Evolutionary conservation across 2,113 vertebrate genomes (phyloP), one percentile per base, ranked within the genome.

Genomic region (Onychorhynchus coronatus): DNA sequence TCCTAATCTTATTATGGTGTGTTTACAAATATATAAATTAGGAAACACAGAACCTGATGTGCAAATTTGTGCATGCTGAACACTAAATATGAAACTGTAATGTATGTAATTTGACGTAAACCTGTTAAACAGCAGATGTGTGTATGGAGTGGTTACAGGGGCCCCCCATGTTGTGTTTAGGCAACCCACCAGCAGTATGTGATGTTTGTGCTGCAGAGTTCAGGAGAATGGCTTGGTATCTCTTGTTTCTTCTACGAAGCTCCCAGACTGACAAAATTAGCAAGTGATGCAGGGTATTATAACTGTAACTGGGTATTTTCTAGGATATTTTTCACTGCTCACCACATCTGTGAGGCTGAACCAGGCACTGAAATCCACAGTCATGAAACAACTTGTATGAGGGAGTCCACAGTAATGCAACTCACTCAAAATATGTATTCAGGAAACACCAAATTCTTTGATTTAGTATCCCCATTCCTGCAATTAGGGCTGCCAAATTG

Each of bases 171-270:
- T 20, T 35, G 39, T 3, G 0, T 66, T 82, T 42, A 74, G 59
- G 33, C 33, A 74, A 42, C 13, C 3, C 47, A 71, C 12, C 47
- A 28, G 59, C 39, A 62, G n/a, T 6, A 58, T 6, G 1, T 2
- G 6, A n/a, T 14, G 31, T 67, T 79, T 68, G 44, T 39, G 35
- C 41, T 73, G n/a, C 22, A 6, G 30, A 18, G 13, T 28, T 31
- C n/a, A 46, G 37, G 28, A 70, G 33, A 66, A 78, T 0, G 3
- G 3, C 8, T 53, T 30, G 0, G 0, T 24, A 27, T 23, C 47
- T 85, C 61, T 49, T 39, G 31, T 58, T 93, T 87, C 61, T 91
- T 15, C 28, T 79, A 37, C 49, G 21, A 0, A 12, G 33, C 4
- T 71, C 33, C 83, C n/a, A 27, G 27, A 55, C 1, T 4, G 30